phyloP scores from a whole-genome alignment of 2,113 vertebrate species.

The Sorex fumeus region DNA sequence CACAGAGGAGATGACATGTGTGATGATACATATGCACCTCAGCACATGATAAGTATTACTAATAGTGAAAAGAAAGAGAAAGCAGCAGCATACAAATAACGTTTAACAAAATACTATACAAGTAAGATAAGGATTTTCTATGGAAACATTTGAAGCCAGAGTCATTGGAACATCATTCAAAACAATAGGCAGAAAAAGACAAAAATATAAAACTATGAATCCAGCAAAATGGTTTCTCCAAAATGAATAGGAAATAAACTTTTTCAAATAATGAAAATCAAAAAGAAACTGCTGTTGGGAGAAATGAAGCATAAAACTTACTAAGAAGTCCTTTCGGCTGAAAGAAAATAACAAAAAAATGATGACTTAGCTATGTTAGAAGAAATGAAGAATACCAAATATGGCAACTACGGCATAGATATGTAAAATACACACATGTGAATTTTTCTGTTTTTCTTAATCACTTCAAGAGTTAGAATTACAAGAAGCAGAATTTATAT shows the following conservation, averaged over 20 bases:
- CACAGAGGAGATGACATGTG: not conserved
- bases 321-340: not conserved
- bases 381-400: not conserved
- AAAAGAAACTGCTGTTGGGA: slow-evolving; percentile 38
- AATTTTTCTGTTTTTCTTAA: not conserved
- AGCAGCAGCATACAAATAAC: not conserved
- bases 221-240: slow-evolving; percentile 53
- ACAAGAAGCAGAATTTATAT: slow-evolving; percentile 1
- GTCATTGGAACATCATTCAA: slow-evolving; percentile 6
- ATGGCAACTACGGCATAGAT: not conserved
- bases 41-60: not conserved
- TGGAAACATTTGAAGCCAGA: slow-evolving; percentile 15
- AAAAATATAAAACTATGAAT: not conserved
- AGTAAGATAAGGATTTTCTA: slow-evolving; percentile 30
- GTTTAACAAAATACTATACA: not conserved
- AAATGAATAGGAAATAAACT: slow-evolving; percentile 54
- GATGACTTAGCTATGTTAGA: not conserved
- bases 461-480: not conserved
- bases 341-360: slow-evolving; percentile 62
- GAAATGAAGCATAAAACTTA: not conserved
- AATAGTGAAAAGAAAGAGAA: slow-evolving; percentile 3
- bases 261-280: slow-evolving; percentile 52
- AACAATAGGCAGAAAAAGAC: not conserved
- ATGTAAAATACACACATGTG: not conserved
- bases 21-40: no score